Base-by-base conservation (phyloP, 2,797 vertebrate genomes). In the Hybognathus amarus region DNA sequence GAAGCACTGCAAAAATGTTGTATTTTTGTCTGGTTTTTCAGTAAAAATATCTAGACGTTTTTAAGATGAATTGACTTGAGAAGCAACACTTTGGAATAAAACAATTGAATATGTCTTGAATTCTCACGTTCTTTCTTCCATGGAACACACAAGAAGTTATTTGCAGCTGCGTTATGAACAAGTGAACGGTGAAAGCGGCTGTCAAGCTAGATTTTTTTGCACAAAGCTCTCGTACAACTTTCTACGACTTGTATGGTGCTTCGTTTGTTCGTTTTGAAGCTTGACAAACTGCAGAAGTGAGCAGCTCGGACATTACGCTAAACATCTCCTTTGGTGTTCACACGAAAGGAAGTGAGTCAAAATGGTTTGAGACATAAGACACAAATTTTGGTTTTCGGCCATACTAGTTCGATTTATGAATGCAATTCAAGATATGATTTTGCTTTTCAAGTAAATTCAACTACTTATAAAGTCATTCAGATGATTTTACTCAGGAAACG, bases 1-100 rank as follows among this genome's bases (percentile, higher is more conserved):
- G 89, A 88, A 79, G 42, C 61, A 67, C 61, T 79, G 77, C 77
- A 79, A 79, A 79, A 67, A 52, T 10, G 0, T 6, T 6, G 42
- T 52, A 79, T 79, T 67, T 79, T 22, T 79, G 77, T 66, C 63
- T 79, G 20, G 4, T 67, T 79, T 79, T 38, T 64, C 77, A 52
- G 45, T 11, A 47, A 45, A 50, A 61, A 45, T 61, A 42, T 77
- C 54, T 12, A 42, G 2, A 12, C 22, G 36, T 38, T 56, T 30
- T 59, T 24, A 20, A 61, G n/a, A 61, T 42, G 38, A 12, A 18
- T 20, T 20, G 56, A 42, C 38, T 69, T 45, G 38, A 69, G 11
- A 69, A 69, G 36, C 64, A 67, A 24, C 42, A 22, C 4, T 20
- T 5, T 67, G 17, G 4, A 9, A 13, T 12, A 68, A 7, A 24